Conservation (phyloP, 2,888 invertebrate genomes). For the Coleophora flavipennella region DNA sequence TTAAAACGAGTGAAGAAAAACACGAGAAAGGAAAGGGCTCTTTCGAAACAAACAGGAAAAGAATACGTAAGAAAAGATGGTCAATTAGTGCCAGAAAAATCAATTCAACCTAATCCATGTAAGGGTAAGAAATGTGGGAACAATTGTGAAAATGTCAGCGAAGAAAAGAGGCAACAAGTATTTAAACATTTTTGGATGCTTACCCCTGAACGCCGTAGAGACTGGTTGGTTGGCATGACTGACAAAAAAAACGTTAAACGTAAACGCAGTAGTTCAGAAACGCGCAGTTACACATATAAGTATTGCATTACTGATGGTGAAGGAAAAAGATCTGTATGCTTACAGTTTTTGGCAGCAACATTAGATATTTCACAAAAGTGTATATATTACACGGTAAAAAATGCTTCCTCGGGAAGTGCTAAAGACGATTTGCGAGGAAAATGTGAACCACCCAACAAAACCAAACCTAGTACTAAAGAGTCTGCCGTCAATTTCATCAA, state of each 20-base stretch:
- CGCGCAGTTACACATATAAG: slow-evolving; percentile 1
- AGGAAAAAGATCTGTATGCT: slow-evolving; percentile 10
- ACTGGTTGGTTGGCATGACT: slow-evolving; percentile 8
- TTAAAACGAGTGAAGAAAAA: too few relatives aligned
- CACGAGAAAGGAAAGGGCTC: too few relatives aligned
- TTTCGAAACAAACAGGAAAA: too few relatives aligned
- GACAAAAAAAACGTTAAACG: slow-evolving; percentile 3
- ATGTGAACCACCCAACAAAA: slow-evolving; percentile 9
- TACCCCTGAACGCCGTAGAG: slow-evolving; percentile 6
- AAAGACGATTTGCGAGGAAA: slow-evolving; percentile 10
- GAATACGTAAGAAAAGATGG: too few relatives aligned
- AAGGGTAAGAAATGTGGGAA: slow-evolving; percentile 5
- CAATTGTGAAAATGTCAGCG: slow-evolving; percentile 1
- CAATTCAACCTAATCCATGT: slow-evolving; percentile 9
- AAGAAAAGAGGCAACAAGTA: slow-evolving; percentile 7
- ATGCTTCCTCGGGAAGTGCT: slow-evolving; percentile 1
- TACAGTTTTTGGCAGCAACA: slow-evolving; percentile 10
- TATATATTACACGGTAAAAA: slow-evolving; percentile 9
- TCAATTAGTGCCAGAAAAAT: background rate
- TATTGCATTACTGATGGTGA: slow-evolving; percentile 15
- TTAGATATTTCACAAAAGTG: slow-evolving; percentile 11
- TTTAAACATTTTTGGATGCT: slow-evolving; percentile 11
- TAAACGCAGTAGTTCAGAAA: slow-evolving; percentile 2
- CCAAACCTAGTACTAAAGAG: slow-evolving; percentile 1
- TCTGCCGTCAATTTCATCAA: slow-evolving; percentile 6